phyloP scores from a whole-genome alignment of 2,888 invertebrate species.

The Abrostola tripartita region DNA sequence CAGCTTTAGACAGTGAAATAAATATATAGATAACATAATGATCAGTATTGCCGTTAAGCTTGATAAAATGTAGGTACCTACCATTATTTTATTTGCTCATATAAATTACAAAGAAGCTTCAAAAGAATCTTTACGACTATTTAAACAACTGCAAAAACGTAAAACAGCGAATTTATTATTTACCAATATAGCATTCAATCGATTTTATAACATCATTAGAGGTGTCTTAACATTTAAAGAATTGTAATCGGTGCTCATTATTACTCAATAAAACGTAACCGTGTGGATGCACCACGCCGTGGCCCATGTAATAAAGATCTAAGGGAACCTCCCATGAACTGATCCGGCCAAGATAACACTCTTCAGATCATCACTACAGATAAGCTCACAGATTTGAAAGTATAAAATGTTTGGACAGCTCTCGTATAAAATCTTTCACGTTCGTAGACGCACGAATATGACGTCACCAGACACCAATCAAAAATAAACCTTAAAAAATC shows the following conservation, averaged over 20 bases:
- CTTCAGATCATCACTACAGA: constrained; percentile 86
- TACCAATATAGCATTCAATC: constrained; percentile 35
- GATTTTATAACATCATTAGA: constrained; percentile 51
- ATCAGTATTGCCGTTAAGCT: background rate
- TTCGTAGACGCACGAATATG: constrained; percentile 82
- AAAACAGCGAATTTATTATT: constrained; percentile 19
- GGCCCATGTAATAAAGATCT: constrained; percentile 87
- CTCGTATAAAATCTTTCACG: constrained; percentile 86
- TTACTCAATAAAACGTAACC: constrained; percentile 52
- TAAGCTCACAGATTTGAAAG: constrained; percentile 85
- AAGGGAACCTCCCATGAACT: constrained; percentile 80
- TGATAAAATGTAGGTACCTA: background rate
- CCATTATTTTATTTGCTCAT: background rate
- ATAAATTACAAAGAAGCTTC: background rate
- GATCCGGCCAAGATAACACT: constrained; percentile 80
- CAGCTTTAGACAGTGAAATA: too few relatives aligned
- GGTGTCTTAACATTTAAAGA: constrained; percentile 43
- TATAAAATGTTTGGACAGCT: constrained; percentile 88
- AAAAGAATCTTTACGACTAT: background rate
- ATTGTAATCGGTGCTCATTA: constrained; percentile 52
- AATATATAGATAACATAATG: background rate
- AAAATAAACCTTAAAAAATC: constrained; percentile 57
- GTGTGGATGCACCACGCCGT: constrained; percentile 56
- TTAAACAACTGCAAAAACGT: background rate
- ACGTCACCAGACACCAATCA: constrained; percentile 64